A percentile compares a stretch with the other conserved stretches of the same genome.
These are phyloP conservation scores for Clunio marinus DNA, from an alignment of 2,888 invertebrate species.

Conservation along the genomic window DNA sequence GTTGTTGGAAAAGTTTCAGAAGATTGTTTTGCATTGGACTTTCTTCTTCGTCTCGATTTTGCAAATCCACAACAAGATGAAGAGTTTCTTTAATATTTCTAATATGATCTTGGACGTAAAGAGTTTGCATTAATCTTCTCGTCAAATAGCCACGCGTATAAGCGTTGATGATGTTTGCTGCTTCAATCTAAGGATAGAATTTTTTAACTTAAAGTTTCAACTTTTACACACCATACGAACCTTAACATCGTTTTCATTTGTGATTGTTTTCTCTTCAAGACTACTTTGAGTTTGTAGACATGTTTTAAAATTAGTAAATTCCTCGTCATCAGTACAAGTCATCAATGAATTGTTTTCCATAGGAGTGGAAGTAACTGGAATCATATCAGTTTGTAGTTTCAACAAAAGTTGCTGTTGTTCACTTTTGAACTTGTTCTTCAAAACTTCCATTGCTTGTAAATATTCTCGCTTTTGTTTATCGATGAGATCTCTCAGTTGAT, in stretches of 20 bases:
- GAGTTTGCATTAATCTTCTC: slow-evolving; percentile 69
- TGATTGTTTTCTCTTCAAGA: slow-evolving; percentile 3
- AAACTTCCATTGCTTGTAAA: not conserved
- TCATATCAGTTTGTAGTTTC: not conserved
- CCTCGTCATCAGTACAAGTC: slow-evolving; percentile 13
- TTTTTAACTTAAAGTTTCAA: not conserved
- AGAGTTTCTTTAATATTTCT: slow-evolving; percentile 75
- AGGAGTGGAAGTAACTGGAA: slow-evolving; percentile 15
- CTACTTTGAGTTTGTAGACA: slow-evolving; percentile 21
- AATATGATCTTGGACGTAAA: slow-evolving; percentile 67
- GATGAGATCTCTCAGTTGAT: slow-evolving; percentile 1
- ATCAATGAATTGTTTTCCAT: not conserved
- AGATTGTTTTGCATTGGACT: slow-evolving; percentile 9
- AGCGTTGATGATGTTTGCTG: slow-evolving; percentile 63
- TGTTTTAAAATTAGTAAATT: slow-evolving; percentile 24
- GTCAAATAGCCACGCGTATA: slow-evolving; percentile 68
- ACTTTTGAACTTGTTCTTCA: slow-evolving; percentile 11
- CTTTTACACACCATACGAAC: not conserved
- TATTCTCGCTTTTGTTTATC: slow-evolving; percentile 29
- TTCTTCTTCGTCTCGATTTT: slow-evolving; percentile 59
- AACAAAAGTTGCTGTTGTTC: slow-evolving; percentile 1
- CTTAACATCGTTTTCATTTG: slow-evolving; percentile 8
- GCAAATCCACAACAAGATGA: slow-evolving; percentile 67
- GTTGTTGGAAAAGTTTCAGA: slow-evolving; percentile 14
- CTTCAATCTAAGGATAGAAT: slow-evolving; percentile 44